Evolutionary conservation across 2,113 vertebrate genomes (phyloP).

Genomic region (Falco punctatus): DNA sequence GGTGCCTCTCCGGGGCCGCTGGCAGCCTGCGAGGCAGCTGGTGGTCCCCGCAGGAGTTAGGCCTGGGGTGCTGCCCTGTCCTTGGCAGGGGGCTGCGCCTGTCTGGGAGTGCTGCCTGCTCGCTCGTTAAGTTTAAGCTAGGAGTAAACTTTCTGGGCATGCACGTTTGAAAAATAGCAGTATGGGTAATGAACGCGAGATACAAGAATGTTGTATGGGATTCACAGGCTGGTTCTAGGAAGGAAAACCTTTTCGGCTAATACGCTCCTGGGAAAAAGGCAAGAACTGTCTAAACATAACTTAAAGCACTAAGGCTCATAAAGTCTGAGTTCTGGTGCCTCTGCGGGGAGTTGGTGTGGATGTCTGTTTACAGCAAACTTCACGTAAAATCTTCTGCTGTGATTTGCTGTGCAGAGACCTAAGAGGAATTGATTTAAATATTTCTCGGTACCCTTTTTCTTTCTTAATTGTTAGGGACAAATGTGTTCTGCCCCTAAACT

Average conservation of each 20-base stretch:
- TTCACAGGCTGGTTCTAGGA: not conserved
- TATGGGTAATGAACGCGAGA: no score
- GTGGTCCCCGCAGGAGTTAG: not conserved
- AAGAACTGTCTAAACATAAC: rapidly evolving
- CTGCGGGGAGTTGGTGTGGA: not conserved
- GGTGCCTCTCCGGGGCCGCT: not conserved
- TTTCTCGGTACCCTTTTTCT: not conserved
- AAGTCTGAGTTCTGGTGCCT: not conserved
- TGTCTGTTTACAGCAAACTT: not conserved
- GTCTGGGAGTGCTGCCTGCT: not conserved
- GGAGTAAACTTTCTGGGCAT: not conserved
- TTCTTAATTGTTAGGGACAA: not conserved
- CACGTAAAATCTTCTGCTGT: not conserved
- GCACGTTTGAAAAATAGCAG: rapidly evolving
- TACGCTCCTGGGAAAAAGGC: rapidly evolving
- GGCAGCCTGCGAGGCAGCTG: not conserved
- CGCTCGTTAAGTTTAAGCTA: not conserved
- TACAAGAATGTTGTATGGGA: rapidly evolving
- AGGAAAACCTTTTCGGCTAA: not conserved
- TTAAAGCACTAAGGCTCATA: not conserved
- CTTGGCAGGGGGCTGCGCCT: not conserved
- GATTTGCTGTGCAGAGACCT: not conserved
- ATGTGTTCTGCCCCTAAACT: rapidly evolving
- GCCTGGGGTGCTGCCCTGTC: not conserved
- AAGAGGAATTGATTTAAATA: not conserved